These are phyloP conservation scores for Daktulosphaira vitifoliae DNA, from an alignment of 1,140 invertebrate genomes.

Conservation along the genomic window DNA sequence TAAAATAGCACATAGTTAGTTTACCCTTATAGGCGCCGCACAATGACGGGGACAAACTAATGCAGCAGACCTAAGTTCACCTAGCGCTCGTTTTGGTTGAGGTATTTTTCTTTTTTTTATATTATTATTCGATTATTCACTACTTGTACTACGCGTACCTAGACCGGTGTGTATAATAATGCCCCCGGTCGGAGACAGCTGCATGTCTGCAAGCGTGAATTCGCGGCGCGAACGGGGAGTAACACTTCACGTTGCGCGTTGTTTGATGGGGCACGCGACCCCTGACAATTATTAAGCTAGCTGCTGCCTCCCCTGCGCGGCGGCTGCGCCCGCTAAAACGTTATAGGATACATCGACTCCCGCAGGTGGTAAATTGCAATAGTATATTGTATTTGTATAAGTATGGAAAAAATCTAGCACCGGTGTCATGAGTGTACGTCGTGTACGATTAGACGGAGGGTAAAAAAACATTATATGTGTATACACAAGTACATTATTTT, in stretches of 20 bases:
- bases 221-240: background rate
- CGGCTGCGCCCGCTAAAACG: background rate
- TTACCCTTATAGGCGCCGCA: background rate
- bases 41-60: too few species aligned
- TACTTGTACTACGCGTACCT: background rate
- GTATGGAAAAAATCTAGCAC: slow-evolving; percentile 14
- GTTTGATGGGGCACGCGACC: slow-evolving; percentile 26
- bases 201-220: slow-evolving; percentile 24
- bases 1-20: slow-evolving; percentile 12
- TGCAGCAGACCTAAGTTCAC: background rate
- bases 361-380: slow-evolving; percentile 27
- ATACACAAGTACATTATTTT: too few species aligned
- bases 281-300: slow-evolving; percentile 18
- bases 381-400: background rate
- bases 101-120: slow-evolving; percentile 23
- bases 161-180: background rate
- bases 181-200: slow-evolving; percentile 10
- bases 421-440: background rate
- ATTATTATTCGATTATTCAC: background rate
- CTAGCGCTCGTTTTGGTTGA: slow-evolving; percentile 26
- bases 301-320: background rate
- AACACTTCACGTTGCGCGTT: slow-evolving; percentile 18
- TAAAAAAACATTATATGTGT: too few species aligned
- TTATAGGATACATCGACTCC: background rate
- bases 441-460: background rate